phyloP scores from a whole-genome alignment of 2,797 vertebrate species.

The Lepus townsendii region DNA sequence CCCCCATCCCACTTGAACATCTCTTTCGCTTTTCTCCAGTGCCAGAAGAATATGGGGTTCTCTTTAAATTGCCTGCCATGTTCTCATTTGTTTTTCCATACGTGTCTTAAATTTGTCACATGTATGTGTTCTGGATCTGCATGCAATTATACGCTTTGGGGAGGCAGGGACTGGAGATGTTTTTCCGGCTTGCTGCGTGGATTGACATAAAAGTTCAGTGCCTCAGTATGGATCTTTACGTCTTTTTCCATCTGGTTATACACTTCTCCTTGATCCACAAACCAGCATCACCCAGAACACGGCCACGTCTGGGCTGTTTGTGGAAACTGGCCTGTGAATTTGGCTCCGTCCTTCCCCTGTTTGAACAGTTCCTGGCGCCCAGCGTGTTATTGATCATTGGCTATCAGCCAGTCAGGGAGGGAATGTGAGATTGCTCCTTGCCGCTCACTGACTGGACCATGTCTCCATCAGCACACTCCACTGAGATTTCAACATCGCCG shows the following conservation, averaged over 20 bases:
- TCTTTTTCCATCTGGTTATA: neutral
- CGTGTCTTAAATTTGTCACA: neutral
- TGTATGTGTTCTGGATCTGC: neutral
- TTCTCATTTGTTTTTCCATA: neutral
- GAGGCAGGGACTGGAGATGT: neutral
- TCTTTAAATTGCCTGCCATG: neutral
- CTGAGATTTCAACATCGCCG: constrained; percentile 45
- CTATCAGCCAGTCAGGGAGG: neutral
- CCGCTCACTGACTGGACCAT: constrained; percentile 6
- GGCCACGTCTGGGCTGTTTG: constrained; percentile 38
- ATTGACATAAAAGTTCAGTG: neutral
- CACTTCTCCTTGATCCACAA: constrained; percentile 46
- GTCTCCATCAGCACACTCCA: constrained; percentile 19
- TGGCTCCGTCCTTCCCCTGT: neutral
- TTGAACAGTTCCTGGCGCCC: constrained; percentile 26
- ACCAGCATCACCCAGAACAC: constrained; percentile 30
- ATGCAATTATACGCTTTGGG: neutral
- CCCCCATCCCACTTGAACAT: neutral
- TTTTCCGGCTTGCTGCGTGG: neutral
- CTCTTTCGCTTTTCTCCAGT: neutral
- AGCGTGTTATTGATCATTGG: neutral
- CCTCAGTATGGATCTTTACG: neutral
- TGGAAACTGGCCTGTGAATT: constrained; percentile 23
- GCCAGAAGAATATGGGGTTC: neutral
- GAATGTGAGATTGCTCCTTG: constrained; percentile 21